A percentile compares a stretch with the other conserved stretches of the same genome.
Evolutionary conservation across 2,888 invertebrate genomes (phyloP).

Genomic region (Hypsopygia costalis): DNA sequence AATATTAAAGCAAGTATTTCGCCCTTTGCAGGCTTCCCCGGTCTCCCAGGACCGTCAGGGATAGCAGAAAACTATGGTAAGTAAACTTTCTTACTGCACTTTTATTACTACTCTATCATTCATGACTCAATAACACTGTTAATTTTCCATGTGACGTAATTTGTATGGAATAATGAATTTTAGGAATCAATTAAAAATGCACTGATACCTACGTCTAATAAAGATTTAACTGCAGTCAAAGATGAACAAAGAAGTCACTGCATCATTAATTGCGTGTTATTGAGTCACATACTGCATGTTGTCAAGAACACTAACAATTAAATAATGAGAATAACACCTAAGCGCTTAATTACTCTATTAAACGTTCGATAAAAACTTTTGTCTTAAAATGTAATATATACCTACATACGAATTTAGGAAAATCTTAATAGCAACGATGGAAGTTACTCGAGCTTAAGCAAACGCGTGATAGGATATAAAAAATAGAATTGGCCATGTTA

Average conservation of each 20-base stretch:
- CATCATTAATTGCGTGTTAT: slow-evolving; percentile 66
- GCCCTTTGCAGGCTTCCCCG: slow-evolving; percentile 82
- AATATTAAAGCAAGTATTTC: neutral
- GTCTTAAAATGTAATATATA: slow-evolving; percentile 23
- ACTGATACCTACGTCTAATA: too few relatives aligned
- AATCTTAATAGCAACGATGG: slow-evolving; percentile 28
- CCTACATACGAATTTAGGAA: slow-evolving; percentile 15
- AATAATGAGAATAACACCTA: slow-evolving; percentile 54
- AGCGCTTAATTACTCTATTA: slow-evolving; percentile 43
- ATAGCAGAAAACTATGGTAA: slow-evolving; percentile 93
- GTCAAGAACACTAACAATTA: slow-evolving; percentile 63
- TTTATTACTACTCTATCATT: slow-evolving; percentile 43
- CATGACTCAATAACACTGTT: slow-evolving; percentile 50
- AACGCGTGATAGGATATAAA: neutral
- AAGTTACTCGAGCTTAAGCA: slow-evolving; percentile 21
- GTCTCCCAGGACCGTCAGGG: slow-evolving; percentile 92
- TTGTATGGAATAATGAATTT: neutral
- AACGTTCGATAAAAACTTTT: slow-evolving; percentile 32
- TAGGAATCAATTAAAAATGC: slow-evolving; percentile 29
- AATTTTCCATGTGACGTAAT: slow-evolving; percentile 5
- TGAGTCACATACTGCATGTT: slow-evolving; percentile 59
- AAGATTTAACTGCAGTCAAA: slow-evolving; percentile 33
- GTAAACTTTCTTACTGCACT: slow-evolving; percentile 51
- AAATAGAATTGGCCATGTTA: neutral
- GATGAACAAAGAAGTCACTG: slow-evolving; percentile 38